phyloP scores from a whole-genome alignment of 2,888 invertebrate genomes.

The Schizotus pectinicornis region DNA sequence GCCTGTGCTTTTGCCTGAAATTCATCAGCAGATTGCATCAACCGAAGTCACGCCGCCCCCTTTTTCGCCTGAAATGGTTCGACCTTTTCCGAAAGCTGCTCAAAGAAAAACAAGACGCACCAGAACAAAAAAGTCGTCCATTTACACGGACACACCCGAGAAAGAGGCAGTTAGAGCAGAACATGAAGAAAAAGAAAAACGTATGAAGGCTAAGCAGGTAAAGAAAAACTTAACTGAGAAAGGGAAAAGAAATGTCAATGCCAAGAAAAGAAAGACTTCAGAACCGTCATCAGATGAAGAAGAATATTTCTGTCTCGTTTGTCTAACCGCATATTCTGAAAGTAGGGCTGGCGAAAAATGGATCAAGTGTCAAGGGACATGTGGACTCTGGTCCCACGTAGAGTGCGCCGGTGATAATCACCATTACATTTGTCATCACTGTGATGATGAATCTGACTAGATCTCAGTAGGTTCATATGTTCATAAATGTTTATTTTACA shows the following conservation, averaged over 20 bases:
- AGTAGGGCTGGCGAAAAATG: constrained; percentile 31
- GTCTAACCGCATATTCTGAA: constrained; percentile 25
- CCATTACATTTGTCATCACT: no score
- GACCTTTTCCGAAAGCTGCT: constrained; percentile 27
- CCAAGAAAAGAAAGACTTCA: no score
- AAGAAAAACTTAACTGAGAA: constrained; percentile 2
- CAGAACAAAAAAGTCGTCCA: constrained; percentile 25
- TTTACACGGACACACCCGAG: constrained; percentile 20
- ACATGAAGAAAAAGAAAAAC: constrained; percentile 7
- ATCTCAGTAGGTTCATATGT: no score
- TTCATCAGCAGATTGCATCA: constrained; percentile 15
- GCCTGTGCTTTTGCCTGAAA: constrained; percentile 7
- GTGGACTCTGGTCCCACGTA: constrained; percentile 15
- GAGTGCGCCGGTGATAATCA: no score
- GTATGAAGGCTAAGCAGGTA: constrained; percentile 4
- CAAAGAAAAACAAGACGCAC: constrained; percentile 23
- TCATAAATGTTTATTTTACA: no score
- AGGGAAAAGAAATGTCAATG: constrained; percentile 14
- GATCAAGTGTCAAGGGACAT: constrained; percentile 20
- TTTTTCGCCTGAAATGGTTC: constrained; percentile 30
- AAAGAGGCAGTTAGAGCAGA: constrained; percentile 5
- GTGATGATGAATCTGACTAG: no score
- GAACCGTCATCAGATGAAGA: no score
- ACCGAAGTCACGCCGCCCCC: constrained; percentile 12
- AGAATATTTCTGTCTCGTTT: constrained; percentile 25